Conservation (phyloP, 1,140 invertebrate genomes). For the Zaprionus kolodkinae region DNA sequence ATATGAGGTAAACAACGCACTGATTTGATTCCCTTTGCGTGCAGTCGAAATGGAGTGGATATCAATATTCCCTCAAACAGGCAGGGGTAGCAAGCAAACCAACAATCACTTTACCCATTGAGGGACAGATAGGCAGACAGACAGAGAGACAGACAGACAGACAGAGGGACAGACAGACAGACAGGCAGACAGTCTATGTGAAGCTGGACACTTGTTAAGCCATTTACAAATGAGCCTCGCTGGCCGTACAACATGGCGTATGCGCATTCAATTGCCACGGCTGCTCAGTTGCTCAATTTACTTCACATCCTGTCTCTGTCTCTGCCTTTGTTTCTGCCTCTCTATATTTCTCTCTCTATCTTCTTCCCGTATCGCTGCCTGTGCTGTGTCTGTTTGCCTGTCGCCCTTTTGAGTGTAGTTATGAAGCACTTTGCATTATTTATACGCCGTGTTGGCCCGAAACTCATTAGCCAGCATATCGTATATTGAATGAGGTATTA, state of each 20-base stretch:
- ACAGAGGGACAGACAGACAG: constrained; percentile 15
- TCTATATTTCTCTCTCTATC: not conserved
- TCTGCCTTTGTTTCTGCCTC: not conserved
- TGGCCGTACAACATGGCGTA: constrained; percentile 16
- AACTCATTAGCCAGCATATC: constrained; percentile 55
- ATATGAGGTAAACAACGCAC: constrained; percentile 31
- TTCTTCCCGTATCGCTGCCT: not conserved
- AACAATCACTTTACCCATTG: constrained; percentile 5
- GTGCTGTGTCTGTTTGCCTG: not conserved
- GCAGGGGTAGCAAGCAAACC: constrained; percentile 11
- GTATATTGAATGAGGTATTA: not conserved
- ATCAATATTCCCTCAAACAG: constrained; percentile 37
- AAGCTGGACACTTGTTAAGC: constrained; percentile 61
- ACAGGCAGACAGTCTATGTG: constrained; percentile 40
- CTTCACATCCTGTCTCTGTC: not conserved
- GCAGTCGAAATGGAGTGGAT: constrained; percentile 32
- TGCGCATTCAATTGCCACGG: constrained; percentile 10
- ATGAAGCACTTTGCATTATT: constrained; percentile 73
- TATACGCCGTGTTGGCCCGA: constrained; percentile 40
- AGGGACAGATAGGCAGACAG: constrained; percentile 35
- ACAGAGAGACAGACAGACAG: constrained; percentile 32
- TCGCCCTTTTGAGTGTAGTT: constrained; percentile 44
- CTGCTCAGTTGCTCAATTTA: constrained; percentile 40
- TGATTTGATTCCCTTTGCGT: constrained; percentile 53
- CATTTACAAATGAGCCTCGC: constrained; percentile 30